phyloP scores from a whole-genome alignment of 2,113 vertebrate genomes.

The Leptocoma aspasia region DNA sequence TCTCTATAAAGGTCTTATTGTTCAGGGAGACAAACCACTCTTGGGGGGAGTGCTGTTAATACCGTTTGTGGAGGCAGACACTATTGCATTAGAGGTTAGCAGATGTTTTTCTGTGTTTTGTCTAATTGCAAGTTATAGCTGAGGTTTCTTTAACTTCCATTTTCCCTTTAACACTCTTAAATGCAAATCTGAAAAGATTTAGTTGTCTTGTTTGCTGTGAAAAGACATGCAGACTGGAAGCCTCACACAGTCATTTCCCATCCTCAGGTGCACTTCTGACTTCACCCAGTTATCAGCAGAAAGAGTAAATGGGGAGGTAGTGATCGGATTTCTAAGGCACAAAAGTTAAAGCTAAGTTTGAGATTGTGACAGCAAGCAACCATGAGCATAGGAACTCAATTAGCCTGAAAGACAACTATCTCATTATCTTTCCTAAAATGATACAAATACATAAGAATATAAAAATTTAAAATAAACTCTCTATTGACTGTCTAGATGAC shows the following conservation, averaged over 20 bases:
- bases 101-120: slow-evolving; percentile 23
- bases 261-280: slow-evolving; percentile 49
- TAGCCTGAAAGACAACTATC: slow-evolving; percentile 75
- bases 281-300: slow-evolving; percentile 50
- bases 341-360: slow-evolving; percentile 72
- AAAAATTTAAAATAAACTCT: slow-evolving; percentile 81
- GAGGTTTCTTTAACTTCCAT: slow-evolving; percentile 15
- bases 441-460: slow-evolving; percentile 74
- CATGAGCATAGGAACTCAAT: slow-evolving; percentile 71
- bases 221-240: slow-evolving; percentile 42
- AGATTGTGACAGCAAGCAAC: slow-evolving; percentile 71
- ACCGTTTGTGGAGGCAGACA: background rate
- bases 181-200: slow-evolving; percentile 42
- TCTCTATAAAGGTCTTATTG: slow-evolving; percentile 51
- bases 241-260: slow-evolving; percentile 37
- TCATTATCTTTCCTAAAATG: slow-evolving; percentile 74
- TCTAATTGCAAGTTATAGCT: slow-evolving; percentile 33
- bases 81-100: slow-evolving; percentile 5
- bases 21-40: slow-evolving; percentile 3
- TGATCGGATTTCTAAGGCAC: slow-evolving; percentile 70
- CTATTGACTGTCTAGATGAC: slow-evolving; percentile 75
- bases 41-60: background rate
- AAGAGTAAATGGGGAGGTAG: slow-evolving; percentile 61
- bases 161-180: slow-evolving; percentile 21
- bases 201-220: slow-evolving; percentile 63